Evolutionary conservation across 2,888 invertebrate genomes (phyloP).

Genomic region (Artemia sp.): DNA sequence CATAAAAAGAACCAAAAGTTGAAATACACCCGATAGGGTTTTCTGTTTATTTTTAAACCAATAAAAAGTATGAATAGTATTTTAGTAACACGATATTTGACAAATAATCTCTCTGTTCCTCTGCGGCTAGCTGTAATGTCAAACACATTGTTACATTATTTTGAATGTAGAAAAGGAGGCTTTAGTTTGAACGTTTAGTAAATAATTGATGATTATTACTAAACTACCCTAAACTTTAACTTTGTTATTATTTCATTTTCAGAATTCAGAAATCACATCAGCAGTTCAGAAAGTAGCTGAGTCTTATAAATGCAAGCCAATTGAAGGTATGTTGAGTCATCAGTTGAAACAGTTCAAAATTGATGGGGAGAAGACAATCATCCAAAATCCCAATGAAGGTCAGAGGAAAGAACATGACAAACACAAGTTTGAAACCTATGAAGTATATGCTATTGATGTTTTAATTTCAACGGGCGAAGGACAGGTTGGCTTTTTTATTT

Average conservation of each 20-base stretch:
- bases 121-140: no score
- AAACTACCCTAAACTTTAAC: slow-evolving; percentile 16
- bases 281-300: slow-evolving; percentile 82
- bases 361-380: slow-evolving; percentile 93
- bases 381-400: slow-evolving; percentile 90
- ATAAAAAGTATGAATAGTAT: no score
- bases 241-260: slow-evolving; percentile 27
- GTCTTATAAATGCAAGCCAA: slow-evolving; percentile 85
- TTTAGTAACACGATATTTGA: no score
- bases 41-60: no score
- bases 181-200: no score
- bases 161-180: no score
- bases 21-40: no score
- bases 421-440: slow-evolving; percentile 81
- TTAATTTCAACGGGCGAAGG: slow-evolving; percentile 89
- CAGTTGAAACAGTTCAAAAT: slow-evolving; percentile 89
- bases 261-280: slow-evolving; percentile 80
- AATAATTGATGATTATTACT: not conserved
- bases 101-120: no score
- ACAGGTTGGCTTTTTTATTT: slow-evolving; percentile 41
- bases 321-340: slow-evolving; percentile 89
- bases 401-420: slow-evolving; percentile 96
- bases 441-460: slow-evolving; percentile 98
- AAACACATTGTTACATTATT: no score
- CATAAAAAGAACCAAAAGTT: no score